Base-by-base conservation (phyloP, 2,113 vertebrate genomes). In the Mirza zaza region DNA sequence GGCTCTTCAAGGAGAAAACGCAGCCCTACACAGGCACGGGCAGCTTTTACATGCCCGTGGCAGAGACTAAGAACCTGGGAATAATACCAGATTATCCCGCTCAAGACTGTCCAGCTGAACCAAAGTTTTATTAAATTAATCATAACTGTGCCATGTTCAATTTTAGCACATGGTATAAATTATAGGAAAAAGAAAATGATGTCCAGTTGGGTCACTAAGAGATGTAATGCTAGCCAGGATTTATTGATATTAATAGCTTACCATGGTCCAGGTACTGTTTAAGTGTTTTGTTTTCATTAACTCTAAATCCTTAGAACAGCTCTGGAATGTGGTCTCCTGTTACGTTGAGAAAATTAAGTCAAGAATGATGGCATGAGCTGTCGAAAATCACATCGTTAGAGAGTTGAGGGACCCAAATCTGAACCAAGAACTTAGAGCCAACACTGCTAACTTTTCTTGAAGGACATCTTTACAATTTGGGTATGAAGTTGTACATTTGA, bases 261-360 rank as follows among this genome's bases (percentile, higher is more conserved):
- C 29, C 1, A 5, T 29, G 6, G 17, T 39, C 5, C 3, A 18
- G 55, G 7, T 2, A 3, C 20, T 6, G 6, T 61, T 25, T 13
- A 34, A 23, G 21, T 17, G 13, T 27, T 59, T 59, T 8, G 36
- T 34, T 8, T 63, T 12, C 36, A 39, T 59, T 32, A 4, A 36
- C 42, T n/a, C 57, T 50, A 1, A 1, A 18, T 20, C 34, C 48
- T 52, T 18, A 0, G 0, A 27, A 20, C 45, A 93, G 68, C 84
- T 63, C 68, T 34, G 0, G 2, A 15, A 18, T 10, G 29, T 2
- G 7, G 65, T 20, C 61, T 52, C 42, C 17, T 52, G 27, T 59
- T 63, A 25, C 1, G 0, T 0, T 15, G 71, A 92, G 50, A 86
- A 52, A 81, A 59, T 52, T 65, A 45, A 83, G 13, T 50, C 6